Evolutionary conservation across 2,888 invertebrate species (phyloP).

Genomic region (Pterostichus niger): DNA sequence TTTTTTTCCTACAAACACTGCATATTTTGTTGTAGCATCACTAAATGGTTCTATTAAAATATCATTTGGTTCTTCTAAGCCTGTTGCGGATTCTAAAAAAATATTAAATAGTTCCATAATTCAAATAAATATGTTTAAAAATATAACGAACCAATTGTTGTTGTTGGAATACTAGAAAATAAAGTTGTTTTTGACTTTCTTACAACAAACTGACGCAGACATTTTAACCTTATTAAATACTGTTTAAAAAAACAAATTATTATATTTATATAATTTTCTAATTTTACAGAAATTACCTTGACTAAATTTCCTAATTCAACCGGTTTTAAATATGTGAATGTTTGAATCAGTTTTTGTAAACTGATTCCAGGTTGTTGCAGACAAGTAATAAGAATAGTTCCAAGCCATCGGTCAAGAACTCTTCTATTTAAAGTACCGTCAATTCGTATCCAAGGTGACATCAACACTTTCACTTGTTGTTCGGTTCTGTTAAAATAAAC

Average conservation of each 20-base stretch:
- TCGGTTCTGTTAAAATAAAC: conserved; percentile 63
- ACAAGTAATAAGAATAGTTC: conserved; percentile 83
- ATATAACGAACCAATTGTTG: conserved; percentile 74
- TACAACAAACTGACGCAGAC: conserved; percentile 77
- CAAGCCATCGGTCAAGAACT: conserved; percentile 84
- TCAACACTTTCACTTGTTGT: conserved; percentile 69
- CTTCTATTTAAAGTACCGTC: conserved; percentile 86
- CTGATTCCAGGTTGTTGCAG: conserved; percentile 82
- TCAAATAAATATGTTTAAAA: neutral
- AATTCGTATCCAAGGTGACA: conserved; percentile 87
- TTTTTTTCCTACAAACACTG: conserved; percentile 81
- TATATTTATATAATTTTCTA: neutral
- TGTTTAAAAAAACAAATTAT: conserved; percentile 74
- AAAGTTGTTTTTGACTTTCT: conserved; percentile 75
- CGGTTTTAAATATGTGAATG: conserved; percentile 84
- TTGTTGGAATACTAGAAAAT: conserved; percentile 76
- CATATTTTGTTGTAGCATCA: conserved; percentile 79
- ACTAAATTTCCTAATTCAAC: conserved; percentile 82
- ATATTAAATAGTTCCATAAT: conserved; percentile 36
- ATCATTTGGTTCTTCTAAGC: conserved; percentile 78
- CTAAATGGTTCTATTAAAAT: conserved; percentile 78
- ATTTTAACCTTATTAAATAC: conserved; percentile 80
- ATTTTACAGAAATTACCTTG: conserved; percentile 77
- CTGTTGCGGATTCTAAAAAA: conserved; percentile 75
- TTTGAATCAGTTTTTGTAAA: conserved; percentile 79